Conservation (phyloP, 1,140 invertebrate species). For the Drosophila nasuta region DNA sequence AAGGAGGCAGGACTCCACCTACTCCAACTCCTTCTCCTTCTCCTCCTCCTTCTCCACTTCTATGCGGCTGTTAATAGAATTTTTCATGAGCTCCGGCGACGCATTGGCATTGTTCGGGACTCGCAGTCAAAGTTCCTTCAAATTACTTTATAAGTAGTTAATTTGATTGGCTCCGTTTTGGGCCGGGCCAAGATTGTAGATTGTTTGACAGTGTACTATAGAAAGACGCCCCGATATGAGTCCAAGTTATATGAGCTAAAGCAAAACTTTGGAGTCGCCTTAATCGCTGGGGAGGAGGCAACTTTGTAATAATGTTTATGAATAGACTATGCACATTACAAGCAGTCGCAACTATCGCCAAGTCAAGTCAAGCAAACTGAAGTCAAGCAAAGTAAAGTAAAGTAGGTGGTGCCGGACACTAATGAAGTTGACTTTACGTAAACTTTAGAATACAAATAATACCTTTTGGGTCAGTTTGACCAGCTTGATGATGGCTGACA, state of each 20-base stretch:
- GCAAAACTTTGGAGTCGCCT: constrained; percentile 62
- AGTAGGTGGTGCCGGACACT: constrained; percentile 28
- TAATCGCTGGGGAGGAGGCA: constrained; percentile 69
- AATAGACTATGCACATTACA: constrained; percentile 46
- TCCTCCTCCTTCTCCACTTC: background rate
- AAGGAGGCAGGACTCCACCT: background rate
- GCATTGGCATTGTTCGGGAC: constrained; percentile 57
- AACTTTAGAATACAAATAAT: constrained; percentile 35
- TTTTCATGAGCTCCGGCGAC: constrained; percentile 74
- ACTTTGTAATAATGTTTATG: constrained; percentile 78
- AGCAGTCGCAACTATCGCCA: constrained; percentile 13
- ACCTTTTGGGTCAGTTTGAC: constrained; percentile 21
- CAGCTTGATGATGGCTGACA: constrained; percentile 10
- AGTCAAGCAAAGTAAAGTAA: constrained; percentile 16
- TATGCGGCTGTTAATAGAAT: constrained; percentile 74
- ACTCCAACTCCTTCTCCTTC: background rate
- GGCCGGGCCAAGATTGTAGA: background rate
- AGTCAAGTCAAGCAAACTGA: background rate
- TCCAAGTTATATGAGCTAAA: constrained; percentile 62
- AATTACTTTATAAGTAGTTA: constrained; percentile 83
- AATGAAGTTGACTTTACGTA: constrained; percentile 32
- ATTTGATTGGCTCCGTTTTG: constrained; percentile 68
- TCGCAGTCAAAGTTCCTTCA: constrained; percentile 69
- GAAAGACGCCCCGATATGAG: constrained; percentile 10
- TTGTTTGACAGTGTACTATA: background rate